Conservation (phyloP, 2,797 vertebrate genomes). For the Alca torda region DNA sequence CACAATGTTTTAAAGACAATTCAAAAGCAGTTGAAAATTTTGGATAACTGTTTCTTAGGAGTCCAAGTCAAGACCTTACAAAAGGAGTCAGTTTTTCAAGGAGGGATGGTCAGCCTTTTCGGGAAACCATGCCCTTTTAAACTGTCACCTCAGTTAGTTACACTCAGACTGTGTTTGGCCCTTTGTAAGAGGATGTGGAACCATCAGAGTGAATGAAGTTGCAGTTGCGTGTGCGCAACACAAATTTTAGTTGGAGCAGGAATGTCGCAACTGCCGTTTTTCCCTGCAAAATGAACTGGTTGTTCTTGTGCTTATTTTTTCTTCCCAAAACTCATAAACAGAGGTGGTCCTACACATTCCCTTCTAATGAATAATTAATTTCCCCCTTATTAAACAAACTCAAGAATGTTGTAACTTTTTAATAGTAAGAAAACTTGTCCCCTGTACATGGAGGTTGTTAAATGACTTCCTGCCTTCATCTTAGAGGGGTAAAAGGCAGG, state of each 20-base stretch:
- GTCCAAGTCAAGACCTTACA: neutral
- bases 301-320: neutral
- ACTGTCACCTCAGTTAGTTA: neutral
- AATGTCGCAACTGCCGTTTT: neutral
- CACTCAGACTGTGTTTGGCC: neutral
- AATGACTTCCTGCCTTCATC: neutral
- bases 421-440: neutral
- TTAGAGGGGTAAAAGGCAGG: neutral
- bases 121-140: neutral
- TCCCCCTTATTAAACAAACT: neutral
- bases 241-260: neutral
- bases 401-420: neutral
- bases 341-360: neutral
- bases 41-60: neutral
- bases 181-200: neutral
- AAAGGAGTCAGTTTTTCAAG: neutral
- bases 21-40: neutral
- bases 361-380: neutral
- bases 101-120: neutral
- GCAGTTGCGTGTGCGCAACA: neutral
- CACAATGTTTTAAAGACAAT: neutral
- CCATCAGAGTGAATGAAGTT: neutral
- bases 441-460: neutral
- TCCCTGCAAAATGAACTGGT: neutral
- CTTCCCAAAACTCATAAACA: neutral